Percentiles rank a stretch among this genome's conserved stretches.
phyloP scores from a whole-genome alignment of 2,797 vertebrate species.

The Phalanger gymnotis region DNA sequence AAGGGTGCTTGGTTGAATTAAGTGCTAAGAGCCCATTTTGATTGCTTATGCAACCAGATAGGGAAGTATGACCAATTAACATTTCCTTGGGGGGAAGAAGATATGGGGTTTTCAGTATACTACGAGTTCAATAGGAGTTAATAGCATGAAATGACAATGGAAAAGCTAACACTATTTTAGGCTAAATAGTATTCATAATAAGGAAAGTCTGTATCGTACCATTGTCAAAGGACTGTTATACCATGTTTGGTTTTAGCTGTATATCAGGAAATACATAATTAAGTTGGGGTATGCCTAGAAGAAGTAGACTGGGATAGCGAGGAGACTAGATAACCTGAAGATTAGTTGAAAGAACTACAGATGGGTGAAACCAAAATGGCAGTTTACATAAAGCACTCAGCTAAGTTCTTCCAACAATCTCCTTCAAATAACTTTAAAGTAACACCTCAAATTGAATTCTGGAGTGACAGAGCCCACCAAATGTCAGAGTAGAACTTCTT shows the following conservation, averaged over 20 bases:
- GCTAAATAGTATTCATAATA: not conserved
- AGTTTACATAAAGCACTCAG: not conserved
- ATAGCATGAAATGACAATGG: not conserved
- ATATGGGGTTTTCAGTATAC: not conserved
- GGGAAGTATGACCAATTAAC: not conserved
- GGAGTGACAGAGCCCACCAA: not conserved
- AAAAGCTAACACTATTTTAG: not conserved
- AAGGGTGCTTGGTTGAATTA: too few relatives aligned
- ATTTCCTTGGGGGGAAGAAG: not conserved
- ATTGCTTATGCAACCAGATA: too few relatives aligned
- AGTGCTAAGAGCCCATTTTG: too few relatives aligned
- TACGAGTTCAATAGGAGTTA: not conserved
- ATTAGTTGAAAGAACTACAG: not conserved
- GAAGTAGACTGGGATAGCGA: not conserved
- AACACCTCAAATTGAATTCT: not conserved
- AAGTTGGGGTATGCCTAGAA: not conserved
- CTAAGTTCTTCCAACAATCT: not conserved
- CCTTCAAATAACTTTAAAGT: not conserved
- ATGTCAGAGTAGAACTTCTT: not conserved
- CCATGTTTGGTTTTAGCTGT: not conserved
- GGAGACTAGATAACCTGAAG: not conserved
- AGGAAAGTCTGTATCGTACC: not conserved
- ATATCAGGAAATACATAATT: not conserved
- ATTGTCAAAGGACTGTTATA: not conserved
- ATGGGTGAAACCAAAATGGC: not conserved